Evolutionary conservation across 2,888 invertebrate genomes (phyloP).

Genomic region (Meteorus colon): DNA sequence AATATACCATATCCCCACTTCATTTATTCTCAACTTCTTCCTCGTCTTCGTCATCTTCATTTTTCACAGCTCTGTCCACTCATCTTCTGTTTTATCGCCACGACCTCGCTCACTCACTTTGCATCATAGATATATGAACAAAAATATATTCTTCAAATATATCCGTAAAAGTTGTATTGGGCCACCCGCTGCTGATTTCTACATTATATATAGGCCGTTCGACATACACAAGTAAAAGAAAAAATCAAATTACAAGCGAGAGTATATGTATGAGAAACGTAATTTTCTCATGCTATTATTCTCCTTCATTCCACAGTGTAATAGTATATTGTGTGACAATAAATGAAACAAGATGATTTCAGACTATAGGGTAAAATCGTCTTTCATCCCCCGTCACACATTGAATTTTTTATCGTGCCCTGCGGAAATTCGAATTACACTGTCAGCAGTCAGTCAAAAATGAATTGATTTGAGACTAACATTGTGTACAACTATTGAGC

Average conservation of each 20-base stretch:
- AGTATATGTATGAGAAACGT: background rate
- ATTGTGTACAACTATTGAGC: no score
- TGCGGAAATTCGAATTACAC: no score
- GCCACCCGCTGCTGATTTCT: conserved; percentile 6
- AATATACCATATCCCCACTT: conserved; percentile 30
- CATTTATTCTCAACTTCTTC: conserved; percentile 40
- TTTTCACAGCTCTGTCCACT: conserved; percentile 44
- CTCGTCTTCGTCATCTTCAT: conserved; percentile 30
- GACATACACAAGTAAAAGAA: background rate
- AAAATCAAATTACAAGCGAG: background rate
- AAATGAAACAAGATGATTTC: no score
- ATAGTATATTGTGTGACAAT: background rate
- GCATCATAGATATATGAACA: background rate
- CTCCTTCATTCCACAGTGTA: background rate
- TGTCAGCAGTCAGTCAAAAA: no score
- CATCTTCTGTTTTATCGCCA: background rate
- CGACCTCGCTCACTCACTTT: background rate
- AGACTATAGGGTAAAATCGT: no score
- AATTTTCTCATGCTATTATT: conserved; percentile 13
- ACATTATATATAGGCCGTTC: background rate
- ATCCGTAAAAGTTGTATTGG: conserved; percentile 3
- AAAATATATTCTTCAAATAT: background rate
- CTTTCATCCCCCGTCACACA: no score
- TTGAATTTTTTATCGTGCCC: no score
- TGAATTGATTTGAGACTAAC: no score